These are phyloP conservation scores for Symphodus melops DNA, from an alignment of 2,113 vertebrate species.

Conservation along the genomic window DNA sequence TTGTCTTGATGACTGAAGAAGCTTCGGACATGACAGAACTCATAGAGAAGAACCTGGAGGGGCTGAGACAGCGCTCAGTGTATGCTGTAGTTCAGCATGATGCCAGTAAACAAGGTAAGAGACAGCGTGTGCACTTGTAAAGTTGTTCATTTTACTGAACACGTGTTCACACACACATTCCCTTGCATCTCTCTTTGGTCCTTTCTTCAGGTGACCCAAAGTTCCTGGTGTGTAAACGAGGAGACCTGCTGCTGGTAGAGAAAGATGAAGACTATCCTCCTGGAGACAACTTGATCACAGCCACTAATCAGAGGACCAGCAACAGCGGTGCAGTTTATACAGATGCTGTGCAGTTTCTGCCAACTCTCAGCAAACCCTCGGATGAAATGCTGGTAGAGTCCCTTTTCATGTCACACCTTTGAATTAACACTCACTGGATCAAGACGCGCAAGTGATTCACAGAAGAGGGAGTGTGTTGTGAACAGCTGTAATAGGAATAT, in stretches of 20 bases:
- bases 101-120: conserved; percentile 74
- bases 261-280: conserved; percentile 73
- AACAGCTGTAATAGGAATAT: no score
- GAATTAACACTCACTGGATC: no score
- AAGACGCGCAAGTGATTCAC: no score
- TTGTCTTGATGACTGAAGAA: conserved; percentile 82
- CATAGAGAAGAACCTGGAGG: conserved; percentile 86
- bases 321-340: conserved; percentile 82
- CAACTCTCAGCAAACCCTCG: conserved; percentile 85
- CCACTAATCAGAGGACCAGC: conserved; percentile 86
- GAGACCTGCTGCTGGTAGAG: conserved; percentile 88
- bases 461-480: background rate
- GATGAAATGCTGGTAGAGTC: conserved; percentile 86
- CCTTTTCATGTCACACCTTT: background rate
- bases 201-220: conserved; percentile 81
- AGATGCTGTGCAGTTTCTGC: conserved; percentile 84
- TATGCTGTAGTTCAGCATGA: conserved; percentile 87
- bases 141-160: no score
- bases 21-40: conserved; percentile 83
- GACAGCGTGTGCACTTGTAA: no score
- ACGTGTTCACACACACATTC: background rate
- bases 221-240: conserved; percentile 86
- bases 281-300: conserved; percentile 79
- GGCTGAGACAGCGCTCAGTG: conserved; percentile 87
- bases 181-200: background rate